Base-by-base conservation (phyloP, 2,797 vertebrate genomes). In the Pyrrhura leucotis region DNA sequence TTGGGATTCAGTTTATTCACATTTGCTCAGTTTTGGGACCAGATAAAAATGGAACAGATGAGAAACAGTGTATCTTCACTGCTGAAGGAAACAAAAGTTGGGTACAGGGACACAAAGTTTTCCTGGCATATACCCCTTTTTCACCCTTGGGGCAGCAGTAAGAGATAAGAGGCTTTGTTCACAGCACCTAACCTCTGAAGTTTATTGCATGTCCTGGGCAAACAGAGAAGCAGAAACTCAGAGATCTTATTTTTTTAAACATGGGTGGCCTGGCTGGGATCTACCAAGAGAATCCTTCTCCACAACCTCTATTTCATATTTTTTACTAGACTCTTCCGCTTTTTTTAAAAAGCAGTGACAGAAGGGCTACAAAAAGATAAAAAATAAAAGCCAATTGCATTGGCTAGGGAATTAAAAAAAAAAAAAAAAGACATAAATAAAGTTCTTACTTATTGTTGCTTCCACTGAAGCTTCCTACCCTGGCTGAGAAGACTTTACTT, bases 401-500 rank as follows among this genome's bases (percentile, higher is more conserved):
- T 37, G 69, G 51, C 50, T n/a, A 10, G 40, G 39, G 33, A 83
- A 44, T 17, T 21, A 14, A 35, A 65, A 47, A 69, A 73, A 35
- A 20, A 47, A 47, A 47, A 48, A 26, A 76, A 74, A 45, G 47
- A 47, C 11, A n/a, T n/a, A 54, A 33, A 58, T 25, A 28, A 62
- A 22, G 10, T 26, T 66, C 98, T 98, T 98, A 99, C 98, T 98
- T 98, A 97, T 97, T 98, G 85, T 98, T 98, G 90, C 98, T 99
- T 93, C 98, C 98, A 86, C 97, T 97, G 95, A 98, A 97, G 94
- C 98, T 98, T 96, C 98, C 98, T 95, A 98, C 97, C 93, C 98
- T 98, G 72, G 98, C 98, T 78, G 98, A 98, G 97, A 99, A 99
- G 71, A 99, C 98, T 97, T 98, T 99, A 97, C 98, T 99, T 96